Base-by-base conservation (phyloP, 1,140 invertebrate species). In the Heliconius hermathena region DNA sequence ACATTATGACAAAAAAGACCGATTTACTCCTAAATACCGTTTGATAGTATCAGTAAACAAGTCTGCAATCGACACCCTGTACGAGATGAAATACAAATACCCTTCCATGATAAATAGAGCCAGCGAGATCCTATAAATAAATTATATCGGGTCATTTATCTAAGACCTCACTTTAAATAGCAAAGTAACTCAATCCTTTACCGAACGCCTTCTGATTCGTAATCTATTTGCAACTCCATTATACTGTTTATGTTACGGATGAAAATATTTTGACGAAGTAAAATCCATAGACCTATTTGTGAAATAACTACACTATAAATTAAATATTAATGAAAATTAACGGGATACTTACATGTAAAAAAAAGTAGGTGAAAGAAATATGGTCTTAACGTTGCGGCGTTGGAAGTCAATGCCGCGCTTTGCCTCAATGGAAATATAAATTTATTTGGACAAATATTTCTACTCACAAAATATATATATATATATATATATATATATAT, bases 61-160 rank as follows among this genome's bases (percentile, higher is more conserved):
- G 54, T 57, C 22, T 36, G 29, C 74, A 60, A n/a, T 75, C 54
- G 73, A 54, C 60, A 75, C 36, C 54, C 9, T 41, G 1, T 16
- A 22, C 54, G 26, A 38, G 18, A 75, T 66, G 20, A 66, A 75
- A 75, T 75, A 66, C 74, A 75, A 75, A 66, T 22, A 66, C 33
- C n/a, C 54, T 41, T 41, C 54, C n/a, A 36, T 75, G 13, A 60
- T 36, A 75, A 75, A 75, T 75, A 75, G 74, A 41, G 54, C 20
- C 49, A 8, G 13, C 8, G 4, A 75, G 52, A 75, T 60, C 20
- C 54, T 75, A 54, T 74, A 74, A 74, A 36, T 74, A 74, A 74
- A 22, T 18, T n/a, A 36, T 26, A 75, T 75, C 54, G 33, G 74
- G 29, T 75, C 74, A 66, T 75, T 60, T 54, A n/a, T 75, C 74